A percentile compares a stretch with the other conserved stretches of the same genome.
phyloP scores from a whole-genome alignment of 1,140 invertebrate genomes.

The Cotesia chilonis region DNA sequence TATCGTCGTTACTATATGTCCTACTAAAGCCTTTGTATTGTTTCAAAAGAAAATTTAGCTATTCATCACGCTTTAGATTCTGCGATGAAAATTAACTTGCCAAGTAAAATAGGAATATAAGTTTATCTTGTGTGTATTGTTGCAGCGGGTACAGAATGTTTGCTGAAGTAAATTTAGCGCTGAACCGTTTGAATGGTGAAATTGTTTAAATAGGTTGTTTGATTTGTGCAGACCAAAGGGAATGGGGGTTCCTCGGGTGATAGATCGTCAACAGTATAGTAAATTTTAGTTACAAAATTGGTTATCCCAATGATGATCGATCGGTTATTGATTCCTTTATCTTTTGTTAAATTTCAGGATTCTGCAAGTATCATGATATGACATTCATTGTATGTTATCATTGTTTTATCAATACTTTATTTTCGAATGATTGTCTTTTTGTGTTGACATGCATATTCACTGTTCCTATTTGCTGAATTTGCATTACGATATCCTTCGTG shows the following conservation, averaged over 20 bases:
- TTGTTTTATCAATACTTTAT: background rate
- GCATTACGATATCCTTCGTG: background rate
- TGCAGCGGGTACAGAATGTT: constrained; percentile 3
- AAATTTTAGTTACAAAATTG: constrained; percentile 34
- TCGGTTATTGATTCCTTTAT: background rate
- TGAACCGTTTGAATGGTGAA: constrained; percentile 22
- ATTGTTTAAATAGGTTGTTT: constrained; percentile 34
- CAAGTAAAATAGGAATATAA: no score
- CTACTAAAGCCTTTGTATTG: no score
- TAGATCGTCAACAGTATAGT: background rate
- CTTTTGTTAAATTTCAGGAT: background rate
- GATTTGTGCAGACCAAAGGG: constrained; percentile 26
- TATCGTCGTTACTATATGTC: no score
- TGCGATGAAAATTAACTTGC: no score
- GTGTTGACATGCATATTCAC: no score
- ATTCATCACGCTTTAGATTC: no score
- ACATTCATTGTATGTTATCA: background rate
- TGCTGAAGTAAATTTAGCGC: background rate
- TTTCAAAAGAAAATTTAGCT: no score
- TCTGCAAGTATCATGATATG: no score
- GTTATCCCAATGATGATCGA: constrained; percentile 21
- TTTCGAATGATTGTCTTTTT: background rate
- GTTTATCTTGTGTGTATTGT: no score
- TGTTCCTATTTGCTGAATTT: no score
- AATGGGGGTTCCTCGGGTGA: constrained; percentile 5